phyloP scores from a whole-genome alignment of 2,113 vertebrate species.

The Geococcyx californianus region DNA sequence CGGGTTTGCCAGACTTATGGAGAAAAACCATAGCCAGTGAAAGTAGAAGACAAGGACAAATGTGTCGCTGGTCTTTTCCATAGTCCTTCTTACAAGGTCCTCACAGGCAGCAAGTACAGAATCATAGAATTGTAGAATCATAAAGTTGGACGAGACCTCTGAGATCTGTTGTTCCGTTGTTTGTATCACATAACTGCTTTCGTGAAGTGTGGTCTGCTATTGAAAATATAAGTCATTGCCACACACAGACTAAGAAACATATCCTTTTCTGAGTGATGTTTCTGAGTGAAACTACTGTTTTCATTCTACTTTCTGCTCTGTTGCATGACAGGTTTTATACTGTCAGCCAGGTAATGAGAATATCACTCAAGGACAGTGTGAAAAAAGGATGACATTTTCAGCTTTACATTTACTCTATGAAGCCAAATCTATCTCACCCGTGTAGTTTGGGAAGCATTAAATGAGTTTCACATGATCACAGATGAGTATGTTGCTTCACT shows the following conservation, averaged over 20 bases:
- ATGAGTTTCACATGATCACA: neutral
- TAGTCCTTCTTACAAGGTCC: neutral
- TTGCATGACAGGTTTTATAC: neutral
- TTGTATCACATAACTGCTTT: neutral
- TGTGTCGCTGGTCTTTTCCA: neutral
- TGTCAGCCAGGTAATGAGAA: neutral
- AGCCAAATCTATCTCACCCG: neutral
- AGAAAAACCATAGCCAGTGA: neutral
- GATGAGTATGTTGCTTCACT: neutral
- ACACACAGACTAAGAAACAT: neutral
- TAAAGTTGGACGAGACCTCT: no score
- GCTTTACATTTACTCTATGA: neutral
- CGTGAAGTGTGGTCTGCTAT: neutral
- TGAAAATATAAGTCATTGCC: neutral
- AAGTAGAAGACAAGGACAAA: neutral
- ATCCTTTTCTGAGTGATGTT: neutral
- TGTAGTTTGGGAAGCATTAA: neutral
- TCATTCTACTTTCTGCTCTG: neutral
- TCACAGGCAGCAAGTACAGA: neutral
- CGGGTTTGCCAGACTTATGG: neutral
- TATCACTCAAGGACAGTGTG: neutral
- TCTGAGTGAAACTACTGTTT: neutral
- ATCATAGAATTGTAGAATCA: no score
- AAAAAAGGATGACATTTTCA: neutral
- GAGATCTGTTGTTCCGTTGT: rapidly evolving